Evolutionary conservation across 2,113 vertebrate genomes (phyloP).

Genomic region (Nymphicus hollandicus): DNA sequence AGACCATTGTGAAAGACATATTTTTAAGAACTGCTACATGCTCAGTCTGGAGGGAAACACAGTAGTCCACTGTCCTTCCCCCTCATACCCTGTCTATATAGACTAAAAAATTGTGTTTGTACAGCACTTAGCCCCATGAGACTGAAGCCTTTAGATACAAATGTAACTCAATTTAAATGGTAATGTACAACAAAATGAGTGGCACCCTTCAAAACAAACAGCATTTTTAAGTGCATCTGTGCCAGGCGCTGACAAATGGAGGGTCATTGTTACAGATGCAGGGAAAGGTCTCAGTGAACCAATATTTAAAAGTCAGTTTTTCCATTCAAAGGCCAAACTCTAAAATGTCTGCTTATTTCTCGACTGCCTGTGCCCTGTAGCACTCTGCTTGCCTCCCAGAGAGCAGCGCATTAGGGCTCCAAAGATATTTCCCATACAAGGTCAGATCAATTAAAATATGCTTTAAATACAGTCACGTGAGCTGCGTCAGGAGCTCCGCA

Average conservation of each 20-base stretch:
- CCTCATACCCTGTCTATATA: not conserved
- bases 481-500: not conserved
- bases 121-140: conserved; percentile 8
- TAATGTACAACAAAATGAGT: conserved; percentile 54
- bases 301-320: conserved; percentile 27
- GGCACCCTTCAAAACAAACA: conserved; percentile 37
- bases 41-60: not conserved
- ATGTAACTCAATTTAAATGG: conserved; percentile 58
- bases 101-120: conserved; percentile 23
- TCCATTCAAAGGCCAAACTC: conserved; percentile 16
- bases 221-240: not conserved
- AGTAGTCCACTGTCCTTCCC: not conserved
- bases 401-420: not conserved
- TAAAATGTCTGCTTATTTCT: not conserved
- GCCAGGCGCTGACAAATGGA: conserved; percentile 24
- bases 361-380: not conserved
- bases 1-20: not conserved
- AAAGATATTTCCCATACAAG: conserved; percentile 30
- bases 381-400: not conserved
- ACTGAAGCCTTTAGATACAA: conserved; percentile 29
- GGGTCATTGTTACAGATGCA: not conserved
- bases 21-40: not conserved
- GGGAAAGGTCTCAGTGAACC: not conserved
- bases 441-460: conserved; percentile 47
- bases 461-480: not conserved